These are phyloP conservation scores for Chrysemys picta DNA, from an alignment of 2,113 vertebrate species.

Conservation along the genomic window DNA sequence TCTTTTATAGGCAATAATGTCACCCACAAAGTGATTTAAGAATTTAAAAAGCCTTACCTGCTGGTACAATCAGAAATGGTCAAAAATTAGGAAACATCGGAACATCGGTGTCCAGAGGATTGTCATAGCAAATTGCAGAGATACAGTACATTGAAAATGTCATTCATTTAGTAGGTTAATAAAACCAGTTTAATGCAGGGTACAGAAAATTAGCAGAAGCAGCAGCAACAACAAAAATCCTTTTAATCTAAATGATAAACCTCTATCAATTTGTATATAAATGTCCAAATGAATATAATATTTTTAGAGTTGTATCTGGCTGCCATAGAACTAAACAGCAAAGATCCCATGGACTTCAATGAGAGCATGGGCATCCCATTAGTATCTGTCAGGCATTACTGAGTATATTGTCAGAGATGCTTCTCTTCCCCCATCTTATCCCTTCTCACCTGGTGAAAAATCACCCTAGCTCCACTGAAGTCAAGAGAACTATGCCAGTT, in stretches of 20 bases:
- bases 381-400: fast-evolving
- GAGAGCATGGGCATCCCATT: not conserved
- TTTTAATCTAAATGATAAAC: not conserved
- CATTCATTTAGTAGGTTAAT: not conserved
- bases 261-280: not conserved
- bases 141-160: not conserved
- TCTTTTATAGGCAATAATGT: not conserved
- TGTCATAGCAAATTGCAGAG: not conserved
- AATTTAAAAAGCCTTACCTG: not conserved
- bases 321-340: not conserved
- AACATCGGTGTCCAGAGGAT: not conserved
- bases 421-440: not conserved
- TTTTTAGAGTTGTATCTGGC: not conserved
- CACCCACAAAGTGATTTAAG: not conserved
- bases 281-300: not conserved
- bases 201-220: not conserved
- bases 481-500: not conserved
- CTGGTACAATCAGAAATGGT: not conserved
- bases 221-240: not conserved
- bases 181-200: not conserved
- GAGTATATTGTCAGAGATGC: fast-evolving
- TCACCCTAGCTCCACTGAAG: not conserved
- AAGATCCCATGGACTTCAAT: not conserved
- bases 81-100: not conserved
- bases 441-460: not conserved